These are phyloP conservation scores for Cataglyphis altisquamis DNA, from an alignment of 2,888 invertebrate genomes.

Conservation along the genomic window DNA sequence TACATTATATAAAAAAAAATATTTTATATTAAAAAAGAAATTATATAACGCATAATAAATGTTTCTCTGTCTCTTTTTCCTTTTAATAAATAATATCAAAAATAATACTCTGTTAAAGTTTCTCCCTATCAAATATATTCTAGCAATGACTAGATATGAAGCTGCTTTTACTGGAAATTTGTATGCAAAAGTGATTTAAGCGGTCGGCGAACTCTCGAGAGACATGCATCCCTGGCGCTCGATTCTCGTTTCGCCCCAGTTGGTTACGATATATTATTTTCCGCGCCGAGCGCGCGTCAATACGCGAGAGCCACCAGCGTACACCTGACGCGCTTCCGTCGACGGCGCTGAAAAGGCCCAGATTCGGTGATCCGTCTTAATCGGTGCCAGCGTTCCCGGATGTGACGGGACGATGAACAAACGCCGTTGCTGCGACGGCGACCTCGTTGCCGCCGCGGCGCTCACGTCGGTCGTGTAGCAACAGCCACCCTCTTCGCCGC, in stretches of 20 bases:
- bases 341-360: constrained; percentile 53
- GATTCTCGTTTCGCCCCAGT: constrained; percentile 39
- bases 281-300: constrained; percentile 31
- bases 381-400: constrained; percentile 63
- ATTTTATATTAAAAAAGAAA: background rate
- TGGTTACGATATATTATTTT: constrained; percentile 41
- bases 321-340: constrained; percentile 47
- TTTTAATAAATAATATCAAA: background rate
- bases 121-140: background rate
- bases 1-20: background rate
- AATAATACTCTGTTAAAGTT: background rate
- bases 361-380: constrained; percentile 66
- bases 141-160: background rate
- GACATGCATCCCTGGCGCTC: constrained; percentile 6
- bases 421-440: constrained; percentile 46
- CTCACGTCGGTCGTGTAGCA: constrained; percentile 28
- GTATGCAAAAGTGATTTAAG: constrained; percentile 15
- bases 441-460: constrained; percentile 49
- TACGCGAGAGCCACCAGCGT: background rate
- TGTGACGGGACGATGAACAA: constrained; percentile 60
- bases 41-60: too few relatives aligned
- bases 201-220: constrained; percentile 8
- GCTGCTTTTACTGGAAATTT: background rate
- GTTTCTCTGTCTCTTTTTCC: background rate
- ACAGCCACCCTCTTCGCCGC: constrained; percentile 9